These are phyloP conservation scores for Urechis unicinctus DNA, from an alignment of 2,888 invertebrate species.

Conservation along the genomic window DNA sequence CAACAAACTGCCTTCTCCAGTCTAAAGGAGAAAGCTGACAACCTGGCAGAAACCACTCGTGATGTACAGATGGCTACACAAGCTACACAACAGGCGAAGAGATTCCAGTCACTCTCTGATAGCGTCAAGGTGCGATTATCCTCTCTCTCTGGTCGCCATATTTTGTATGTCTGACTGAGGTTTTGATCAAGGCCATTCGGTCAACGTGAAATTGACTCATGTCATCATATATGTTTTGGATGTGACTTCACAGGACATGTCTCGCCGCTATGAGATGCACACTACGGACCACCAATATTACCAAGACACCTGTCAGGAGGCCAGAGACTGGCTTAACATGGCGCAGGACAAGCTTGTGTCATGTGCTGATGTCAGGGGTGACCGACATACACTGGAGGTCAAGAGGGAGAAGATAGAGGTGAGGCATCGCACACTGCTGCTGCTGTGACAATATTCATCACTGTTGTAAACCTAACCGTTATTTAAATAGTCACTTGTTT, in stretches of 20 bases:
- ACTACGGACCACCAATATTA: slow-evolving; percentile 82
- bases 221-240: too few relatives aligned
- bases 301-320: slow-evolving; percentile 72
- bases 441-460: too few relatives aligned
- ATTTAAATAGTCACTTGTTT: neutral
- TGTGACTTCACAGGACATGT: slow-evolving; percentile 32
- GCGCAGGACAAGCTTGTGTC: slow-evolving; percentile 61
- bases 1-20: neutral
- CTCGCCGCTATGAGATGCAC: slow-evolving; percentile 60
- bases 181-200: too few relatives aligned
- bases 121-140: slow-evolving; percentile 63
- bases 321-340: slow-evolving; percentile 75
- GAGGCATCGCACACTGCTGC: neutral
- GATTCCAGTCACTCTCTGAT: slow-evolving; percentile 73
- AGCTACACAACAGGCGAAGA: slow-evolving; percentile 76
- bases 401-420: slow-evolving; percentile 32
- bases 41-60: slow-evolving; percentile 56
- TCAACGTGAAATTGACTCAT: too few relatives aligned
- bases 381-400: slow-evolving; percentile 35
- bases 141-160: neutral
- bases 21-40: slow-evolving; percentile 78
- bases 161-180: too few relatives aligned
- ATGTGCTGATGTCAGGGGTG: slow-evolving; percentile 36
- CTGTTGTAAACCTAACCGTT: too few relatives aligned
- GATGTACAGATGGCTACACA: slow-evolving; percentile 48